phyloP scores from a whole-genome alignment of 2,113 vertebrate genomes.

The Mastomys coucha region DNA sequence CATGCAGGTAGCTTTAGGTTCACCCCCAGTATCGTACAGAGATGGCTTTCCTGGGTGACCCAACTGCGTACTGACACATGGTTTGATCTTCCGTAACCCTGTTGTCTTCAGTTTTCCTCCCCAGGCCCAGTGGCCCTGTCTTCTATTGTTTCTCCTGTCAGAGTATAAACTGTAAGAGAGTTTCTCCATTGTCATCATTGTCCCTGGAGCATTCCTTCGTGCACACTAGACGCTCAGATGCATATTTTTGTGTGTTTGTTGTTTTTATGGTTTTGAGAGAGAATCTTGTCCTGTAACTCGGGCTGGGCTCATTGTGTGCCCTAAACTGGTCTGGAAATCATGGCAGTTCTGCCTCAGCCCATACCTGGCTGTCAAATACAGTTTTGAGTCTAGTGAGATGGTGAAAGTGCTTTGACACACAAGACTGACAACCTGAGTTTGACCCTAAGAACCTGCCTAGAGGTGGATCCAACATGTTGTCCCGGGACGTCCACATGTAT shows the following conservation, averaged over 20 bases:
- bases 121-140: neutral
- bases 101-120: neutral
- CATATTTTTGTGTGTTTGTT: neutral
- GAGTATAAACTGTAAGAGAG: neutral
- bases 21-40: neutral
- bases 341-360: neutral
- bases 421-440: neutral
- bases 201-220: neutral
- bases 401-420: neutral
- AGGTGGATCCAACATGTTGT: neutral
- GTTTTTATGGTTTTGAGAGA: neutral
- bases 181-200: neutral
- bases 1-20: neutral
- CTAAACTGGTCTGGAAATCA: neutral
- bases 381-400: neutral
- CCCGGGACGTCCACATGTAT: neutral
- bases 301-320: neutral
- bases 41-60: neutral
- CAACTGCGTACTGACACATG: neutral
- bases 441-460: neutral
- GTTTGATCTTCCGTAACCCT: neutral
- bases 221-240: neutral
- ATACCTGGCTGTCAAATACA: neutral
- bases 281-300: neutral
- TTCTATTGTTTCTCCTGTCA: neutral